A percentile compares a stretch with the other conserved stretches of the same genome.
phyloP scores from a whole-genome alignment of 64 coral and sea anemone species.

The Hydrozoanthus tunicans region DNA sequence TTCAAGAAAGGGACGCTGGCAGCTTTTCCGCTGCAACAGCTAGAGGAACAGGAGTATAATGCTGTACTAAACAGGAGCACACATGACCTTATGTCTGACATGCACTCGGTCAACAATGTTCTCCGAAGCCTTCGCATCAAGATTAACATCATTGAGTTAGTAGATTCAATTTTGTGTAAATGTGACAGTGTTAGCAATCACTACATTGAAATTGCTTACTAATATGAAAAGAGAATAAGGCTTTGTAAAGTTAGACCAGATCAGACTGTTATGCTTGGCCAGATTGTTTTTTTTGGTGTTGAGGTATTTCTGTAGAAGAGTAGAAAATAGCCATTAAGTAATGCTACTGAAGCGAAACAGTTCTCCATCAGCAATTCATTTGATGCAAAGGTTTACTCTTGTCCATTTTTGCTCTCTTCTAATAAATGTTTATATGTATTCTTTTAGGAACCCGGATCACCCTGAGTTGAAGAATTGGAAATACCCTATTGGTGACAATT shows the following conservation, averaged over 20 bases:
- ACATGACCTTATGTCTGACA: conserved; percentile 82
- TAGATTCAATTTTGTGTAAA: not conserved
- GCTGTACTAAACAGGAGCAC: conserved; percentile 65
- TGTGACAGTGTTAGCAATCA: not conserved
- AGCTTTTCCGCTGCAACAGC: conserved; percentile 54
- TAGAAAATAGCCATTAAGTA: too few species aligned
- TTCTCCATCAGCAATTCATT: too few species aligned
- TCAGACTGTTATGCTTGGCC: too few species aligned
- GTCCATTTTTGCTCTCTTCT: not conserved
- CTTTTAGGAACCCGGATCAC: conserved; percentile 16
- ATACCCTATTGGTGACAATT: not conserved
- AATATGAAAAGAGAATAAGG: too few species aligned
- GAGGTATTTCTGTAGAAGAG: too few species aligned
- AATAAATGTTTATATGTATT: not conserved
- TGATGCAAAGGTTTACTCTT: not conserved
- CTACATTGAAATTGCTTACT: too few species aligned
- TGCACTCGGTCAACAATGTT: conserved; percentile 69
- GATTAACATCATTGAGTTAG: conserved; percentile 83
- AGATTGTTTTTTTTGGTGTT: too few species aligned
- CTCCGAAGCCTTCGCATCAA: conserved; percentile 78
- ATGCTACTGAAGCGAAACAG: too few species aligned
- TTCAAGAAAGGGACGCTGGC: conserved; percentile 84
- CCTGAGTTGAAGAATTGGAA: conserved; percentile 46
- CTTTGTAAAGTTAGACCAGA: too few species aligned
- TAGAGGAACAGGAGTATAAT: conserved; percentile 59